These are phyloP conservation scores for Lutraria lutraria DNA, from an alignment of 2,888 invertebrate species.

Conservation along the genomic window DNA sequence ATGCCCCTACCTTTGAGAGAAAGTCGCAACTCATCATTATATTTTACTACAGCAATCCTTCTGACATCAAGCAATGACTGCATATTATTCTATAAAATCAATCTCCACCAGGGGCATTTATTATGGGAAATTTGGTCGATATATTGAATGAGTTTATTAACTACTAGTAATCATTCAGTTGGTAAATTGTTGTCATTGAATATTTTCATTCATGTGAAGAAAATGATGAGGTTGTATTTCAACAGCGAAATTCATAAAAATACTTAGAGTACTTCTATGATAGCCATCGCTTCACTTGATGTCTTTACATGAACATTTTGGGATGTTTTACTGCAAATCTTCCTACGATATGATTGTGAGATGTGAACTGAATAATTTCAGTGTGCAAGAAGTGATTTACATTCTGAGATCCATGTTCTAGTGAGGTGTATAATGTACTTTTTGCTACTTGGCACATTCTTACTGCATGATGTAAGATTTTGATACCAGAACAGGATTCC, in stretches of 20 bases:
- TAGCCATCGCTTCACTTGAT: background rate
- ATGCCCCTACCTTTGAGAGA: no score
- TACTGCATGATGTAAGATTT: no score
- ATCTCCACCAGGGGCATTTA: no score
- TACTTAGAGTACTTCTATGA: slow-evolving; percentile 6
- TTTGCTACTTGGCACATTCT: no score
- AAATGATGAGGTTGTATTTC: slow-evolving; percentile 13
- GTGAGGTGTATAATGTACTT: no score
- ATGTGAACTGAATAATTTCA: slow-evolving; percentile 4
- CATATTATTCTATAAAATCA: no score
- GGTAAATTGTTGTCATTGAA: slow-evolving; percentile 22
- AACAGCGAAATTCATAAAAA: slow-evolving; percentile 6
- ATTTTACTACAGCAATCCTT: no score
- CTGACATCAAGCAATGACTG: no score
- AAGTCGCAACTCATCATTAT: no score
- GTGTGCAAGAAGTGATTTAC: background rate
- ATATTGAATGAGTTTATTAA: background rate
- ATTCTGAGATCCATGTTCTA: no score
- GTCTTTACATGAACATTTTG: background rate
- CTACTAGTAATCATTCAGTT: background rate
- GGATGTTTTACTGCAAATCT: background rate
- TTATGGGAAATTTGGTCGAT: background rate
- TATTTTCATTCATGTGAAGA: slow-evolving; percentile 11
- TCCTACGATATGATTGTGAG: background rate
- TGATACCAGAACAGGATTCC: no score